A percentile compares a stretch with the other conserved stretches of the same genome.
phyloP scores from a whole-genome alignment of 2,113 vertebrate species.

The Corythoichthys haematopterus region DNA sequence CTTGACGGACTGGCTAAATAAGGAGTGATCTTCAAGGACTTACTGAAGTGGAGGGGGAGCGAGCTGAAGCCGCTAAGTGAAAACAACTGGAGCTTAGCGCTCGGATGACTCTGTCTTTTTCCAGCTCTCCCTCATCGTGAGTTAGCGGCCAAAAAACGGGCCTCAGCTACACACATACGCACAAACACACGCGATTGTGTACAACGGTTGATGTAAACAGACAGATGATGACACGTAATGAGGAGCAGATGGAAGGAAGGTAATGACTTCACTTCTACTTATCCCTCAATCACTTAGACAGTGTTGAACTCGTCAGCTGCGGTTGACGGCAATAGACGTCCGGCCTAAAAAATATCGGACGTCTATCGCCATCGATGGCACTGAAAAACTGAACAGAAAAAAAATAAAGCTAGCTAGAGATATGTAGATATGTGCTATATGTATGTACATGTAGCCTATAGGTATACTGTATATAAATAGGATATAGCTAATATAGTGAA shows the following conservation, averaged over 20 bases:
- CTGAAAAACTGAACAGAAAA: too few species aligned
- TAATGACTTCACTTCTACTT: slow-evolving; percentile 22
- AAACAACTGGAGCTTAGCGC: slow-evolving; percentile 66
- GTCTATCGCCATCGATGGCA: too few species aligned
- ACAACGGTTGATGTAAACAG: slow-evolving; percentile 36
- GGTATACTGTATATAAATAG: too few species aligned
- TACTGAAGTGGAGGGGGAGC: background rate
- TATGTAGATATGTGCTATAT: too few species aligned
- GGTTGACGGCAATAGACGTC: too few species aligned
- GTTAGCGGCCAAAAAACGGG: slow-evolving; percentile 28
- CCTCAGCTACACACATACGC: slow-evolving; percentile 20
- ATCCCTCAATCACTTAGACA: slow-evolving; percentile 10
- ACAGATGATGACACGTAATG: slow-evolving; percentile 37
- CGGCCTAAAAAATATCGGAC: too few species aligned
- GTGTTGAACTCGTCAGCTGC: too few species aligned
- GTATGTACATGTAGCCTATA: too few species aligned
- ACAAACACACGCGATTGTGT: slow-evolving; percentile 17
- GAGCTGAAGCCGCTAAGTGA: slow-evolving; percentile 55
- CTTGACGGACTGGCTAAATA: background rate
- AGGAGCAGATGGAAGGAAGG: slow-evolving; percentile 49
- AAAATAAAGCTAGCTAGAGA: too few species aligned
- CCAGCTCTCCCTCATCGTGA: slow-evolving; percentile 38
- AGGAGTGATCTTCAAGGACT: background rate
- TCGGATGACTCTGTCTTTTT: slow-evolving; percentile 47
- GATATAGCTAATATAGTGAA: too few species aligned